These are phyloP conservation scores for Drosophila macrothrix DNA, from an alignment of 2,888 invertebrate species.

Conservation along the genomic window DNA sequence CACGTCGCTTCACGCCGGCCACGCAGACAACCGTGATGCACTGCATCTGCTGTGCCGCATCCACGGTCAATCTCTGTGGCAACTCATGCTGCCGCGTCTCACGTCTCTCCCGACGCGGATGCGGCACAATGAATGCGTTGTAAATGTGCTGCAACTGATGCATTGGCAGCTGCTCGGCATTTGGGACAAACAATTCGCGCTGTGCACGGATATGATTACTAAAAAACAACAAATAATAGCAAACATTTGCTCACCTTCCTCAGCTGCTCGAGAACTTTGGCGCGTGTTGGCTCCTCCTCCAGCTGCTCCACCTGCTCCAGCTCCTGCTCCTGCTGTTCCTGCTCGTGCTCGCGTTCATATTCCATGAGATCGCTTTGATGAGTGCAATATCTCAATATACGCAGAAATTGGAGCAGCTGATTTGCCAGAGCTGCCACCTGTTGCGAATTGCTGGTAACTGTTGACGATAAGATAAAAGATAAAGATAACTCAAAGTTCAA, in stretches of 20 bases:
- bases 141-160: constrained; percentile 46
- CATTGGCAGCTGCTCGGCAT: constrained; percentile 31
- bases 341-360: constrained; percentile 4
- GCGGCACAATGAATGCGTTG: constrained; percentile 45
- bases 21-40: constrained; percentile 39
- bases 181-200: constrained; percentile 44
- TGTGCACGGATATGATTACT: constrained; percentile 1
- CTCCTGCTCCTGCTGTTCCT: neutral
- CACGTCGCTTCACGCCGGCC: constrained; percentile 42
- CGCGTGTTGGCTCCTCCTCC: constrained; percentile 21
- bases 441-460: too few relatives aligned
- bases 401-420: constrained; percentile 3
- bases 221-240: neutral
- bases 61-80: constrained; percentile 3
- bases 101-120: constrained; percentile 47
- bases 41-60: constrained; percentile 33
- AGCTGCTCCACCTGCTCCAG: constrained; percentile 8
- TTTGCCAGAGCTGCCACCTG: constrained; percentile 5
- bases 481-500: neutral
- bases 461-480: neutral
- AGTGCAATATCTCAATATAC: neutral
- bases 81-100: constrained; percentile 12
- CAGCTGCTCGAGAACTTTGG: constrained; percentile 25
- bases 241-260: constrained; percentile 16
- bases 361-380: constrained; percentile 30